phyloP scores from a whole-genome alignment of 2,888 invertebrate genomes.

The Anaspis maculata region DNA sequence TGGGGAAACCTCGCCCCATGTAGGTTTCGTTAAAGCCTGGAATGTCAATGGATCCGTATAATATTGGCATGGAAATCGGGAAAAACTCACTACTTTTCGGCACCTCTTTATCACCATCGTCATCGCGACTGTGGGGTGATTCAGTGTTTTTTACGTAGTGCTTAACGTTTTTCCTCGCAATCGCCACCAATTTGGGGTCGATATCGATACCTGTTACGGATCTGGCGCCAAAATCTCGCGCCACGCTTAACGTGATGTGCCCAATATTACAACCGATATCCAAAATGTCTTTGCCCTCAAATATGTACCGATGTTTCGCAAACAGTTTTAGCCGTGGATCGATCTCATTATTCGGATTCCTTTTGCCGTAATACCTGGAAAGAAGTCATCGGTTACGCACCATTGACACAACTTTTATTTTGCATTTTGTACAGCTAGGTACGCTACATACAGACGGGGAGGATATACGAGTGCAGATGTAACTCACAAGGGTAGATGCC shows the following conservation, averaged over 20 bases:
- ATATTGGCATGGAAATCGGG: conserved; percentile 81
- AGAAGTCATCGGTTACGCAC: too few relatives aligned
- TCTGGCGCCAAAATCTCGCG: conserved; percentile 74
- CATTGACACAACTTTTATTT: too few relatives aligned
- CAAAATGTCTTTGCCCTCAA: conserved; percentile 81
- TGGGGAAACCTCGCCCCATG: conserved; percentile 62
- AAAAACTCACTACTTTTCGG: conserved; percentile 51
- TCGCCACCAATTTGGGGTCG: conserved; percentile 73
- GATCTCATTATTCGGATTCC: conserved; percentile 71
- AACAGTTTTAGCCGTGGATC: conserved; percentile 82
- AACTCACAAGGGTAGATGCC: too few relatives aligned
- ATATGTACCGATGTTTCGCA: conserved; percentile 69
- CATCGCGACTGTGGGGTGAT: conserved; percentile 25
- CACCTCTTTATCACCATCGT: conserved; percentile 5
- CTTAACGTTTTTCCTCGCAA: conserved; percentile 65
- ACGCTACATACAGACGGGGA: too few relatives aligned
- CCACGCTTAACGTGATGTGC: conserved; percentile 85
- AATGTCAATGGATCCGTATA: conserved; percentile 73
- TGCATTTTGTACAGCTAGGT: too few relatives aligned
- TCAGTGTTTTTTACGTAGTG: conserved; percentile 52
- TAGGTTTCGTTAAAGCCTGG: conserved; percentile 42
- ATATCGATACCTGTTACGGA: conserved; percentile 92
- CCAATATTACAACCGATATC: conserved; percentile 99
- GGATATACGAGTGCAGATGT: too few relatives aligned
- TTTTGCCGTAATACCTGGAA: conserved; percentile 85